phyloP scores from a whole-genome alignment of 2,797 vertebrate genomes.

The Brachymystax lenok region DNA sequence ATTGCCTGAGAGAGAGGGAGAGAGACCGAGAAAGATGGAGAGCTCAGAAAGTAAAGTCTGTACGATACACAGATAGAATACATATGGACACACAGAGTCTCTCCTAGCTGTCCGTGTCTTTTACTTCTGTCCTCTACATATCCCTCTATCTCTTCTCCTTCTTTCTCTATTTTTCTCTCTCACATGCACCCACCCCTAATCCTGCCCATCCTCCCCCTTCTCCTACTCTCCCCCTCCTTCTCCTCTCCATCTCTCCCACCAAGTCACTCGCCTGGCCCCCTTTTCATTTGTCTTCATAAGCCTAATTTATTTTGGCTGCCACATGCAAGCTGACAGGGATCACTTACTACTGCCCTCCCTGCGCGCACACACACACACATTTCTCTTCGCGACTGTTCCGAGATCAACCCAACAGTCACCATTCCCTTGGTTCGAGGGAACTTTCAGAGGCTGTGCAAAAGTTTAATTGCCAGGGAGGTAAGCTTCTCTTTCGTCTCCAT shows the following conservation, averaged over 20 bases:
- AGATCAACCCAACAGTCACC: slow-evolving; percentile 67
- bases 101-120: slow-evolving; percentile 26
- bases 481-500: slow-evolving; percentile 58
- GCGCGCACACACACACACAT: slow-evolving; percentile 37
- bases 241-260: slow-evolving; percentile 14
- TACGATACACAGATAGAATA: slow-evolving; percentile 49
- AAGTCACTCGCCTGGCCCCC: slow-evolving; percentile 73
- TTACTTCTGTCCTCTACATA: slow-evolving; percentile 11
- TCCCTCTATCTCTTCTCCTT: slow-evolving; percentile 8
- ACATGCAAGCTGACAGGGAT: slow-evolving; percentile 99
- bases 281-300: slow-evolving; percentile 98
- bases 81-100: slow-evolving; percentile 41
- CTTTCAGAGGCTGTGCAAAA: slow-evolving; percentile 59
- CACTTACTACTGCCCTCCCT: slow-evolving; percentile 81
- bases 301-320: slow-evolving; percentile 98
- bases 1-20: slow-evolving; percentile 88
- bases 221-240: slow-evolving; percentile 22
- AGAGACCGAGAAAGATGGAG: slow-evolving; percentile 83
- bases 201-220: slow-evolving; percentile 15
- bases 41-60: background rate
- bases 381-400: slow-evolving; percentile 44
- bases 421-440: slow-evolving; percentile 49
- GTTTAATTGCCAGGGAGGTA: slow-evolving; percentile 66
- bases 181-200: slow-evolving; percentile 1
- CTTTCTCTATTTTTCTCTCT: slow-evolving; percentile 10